A percentile compares a stretch with the other conserved stretches of the same genome.
Conservation (phyloP, 2,113 vertebrate species). For the Drymodes brunneopygia region DNA sequence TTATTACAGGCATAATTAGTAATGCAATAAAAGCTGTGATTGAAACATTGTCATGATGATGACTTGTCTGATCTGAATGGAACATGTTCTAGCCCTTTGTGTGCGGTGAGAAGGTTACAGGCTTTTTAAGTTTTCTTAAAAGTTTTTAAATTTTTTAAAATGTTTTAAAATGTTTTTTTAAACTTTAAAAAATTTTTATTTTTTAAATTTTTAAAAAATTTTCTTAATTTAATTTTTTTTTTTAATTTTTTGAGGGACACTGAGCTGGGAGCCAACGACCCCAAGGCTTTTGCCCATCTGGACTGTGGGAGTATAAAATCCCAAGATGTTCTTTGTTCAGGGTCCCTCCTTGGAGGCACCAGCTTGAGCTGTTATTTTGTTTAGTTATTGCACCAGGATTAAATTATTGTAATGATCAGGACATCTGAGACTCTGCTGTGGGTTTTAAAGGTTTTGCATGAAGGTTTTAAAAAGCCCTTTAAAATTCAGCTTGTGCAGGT, state of each 20-base stretch:
- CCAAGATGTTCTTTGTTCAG: neutral
- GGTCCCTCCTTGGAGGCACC: neutral
- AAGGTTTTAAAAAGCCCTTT: neutral
- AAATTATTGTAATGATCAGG: neutral
- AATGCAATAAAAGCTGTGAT: neutral
- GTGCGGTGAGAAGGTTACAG: neutral
- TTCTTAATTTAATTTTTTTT: too few relatives aligned
- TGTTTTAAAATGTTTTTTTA: too few relatives aligned
- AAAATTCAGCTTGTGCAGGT: neutral
- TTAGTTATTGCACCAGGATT: neutral
- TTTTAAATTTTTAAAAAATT: neutral
- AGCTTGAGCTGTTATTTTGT: neutral
- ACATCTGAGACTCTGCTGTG: neutral
- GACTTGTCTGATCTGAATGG: neutral
- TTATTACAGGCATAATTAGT: neutral
- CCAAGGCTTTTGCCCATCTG: too few relatives aligned
- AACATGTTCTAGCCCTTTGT: neutral
- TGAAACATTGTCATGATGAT: rapidly evolving
- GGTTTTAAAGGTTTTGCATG: neutral
- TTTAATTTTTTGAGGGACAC: neutral
- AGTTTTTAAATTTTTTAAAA: too few relatives aligned
- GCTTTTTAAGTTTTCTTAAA: neutral
- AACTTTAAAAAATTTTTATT: neutral
- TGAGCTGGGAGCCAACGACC: neutral
- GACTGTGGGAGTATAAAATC: neutral